phyloP scores from a whole-genome alignment of 2,113 vertebrate genomes.

The Ctenomys sociabilis region DNA sequence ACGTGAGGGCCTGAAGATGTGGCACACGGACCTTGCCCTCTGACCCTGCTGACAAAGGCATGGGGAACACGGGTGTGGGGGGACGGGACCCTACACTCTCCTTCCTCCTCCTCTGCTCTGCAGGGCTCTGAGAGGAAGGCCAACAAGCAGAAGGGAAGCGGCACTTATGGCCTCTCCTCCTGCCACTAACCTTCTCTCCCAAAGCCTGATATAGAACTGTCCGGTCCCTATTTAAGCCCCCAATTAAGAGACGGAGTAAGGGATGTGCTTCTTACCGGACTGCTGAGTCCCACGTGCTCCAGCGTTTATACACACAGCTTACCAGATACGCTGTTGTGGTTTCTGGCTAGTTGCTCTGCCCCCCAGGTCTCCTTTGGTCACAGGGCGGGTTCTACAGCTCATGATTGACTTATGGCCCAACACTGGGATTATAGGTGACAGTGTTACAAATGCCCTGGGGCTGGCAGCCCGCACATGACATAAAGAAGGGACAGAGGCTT shows the following conservation, averaged over 20 bases:
- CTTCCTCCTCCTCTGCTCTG: not conserved
- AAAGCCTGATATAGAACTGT: not conserved
- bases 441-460: too few relatives aligned
- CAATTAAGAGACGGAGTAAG: not conserved
- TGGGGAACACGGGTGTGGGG: fast-evolving
- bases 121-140: too few relatives aligned
- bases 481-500: too few relatives aligned
- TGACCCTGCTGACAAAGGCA: not conserved
- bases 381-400: too few relatives aligned
- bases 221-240: not conserved
- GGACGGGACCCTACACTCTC: not conserved
- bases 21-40: fast-evolving
- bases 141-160: not conserved
- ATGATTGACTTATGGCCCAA: too few relatives aligned
- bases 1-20: not conserved
- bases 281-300: not conserved
- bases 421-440: too few relatives aligned
- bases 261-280: not conserved
- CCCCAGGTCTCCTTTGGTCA: too few relatives aligned
- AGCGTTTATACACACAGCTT: not conserved
- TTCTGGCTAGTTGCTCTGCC: too few relatives aligned
- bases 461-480: too few relatives aligned
- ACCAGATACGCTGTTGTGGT: not conserved
- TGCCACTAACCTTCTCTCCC: fast-evolving
- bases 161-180: not conserved